Evolutionary conservation across 2,888 invertebrate species (phyloP), one percentile per base, ranked within the genome.

Genomic region (Dione juno): DNA sequence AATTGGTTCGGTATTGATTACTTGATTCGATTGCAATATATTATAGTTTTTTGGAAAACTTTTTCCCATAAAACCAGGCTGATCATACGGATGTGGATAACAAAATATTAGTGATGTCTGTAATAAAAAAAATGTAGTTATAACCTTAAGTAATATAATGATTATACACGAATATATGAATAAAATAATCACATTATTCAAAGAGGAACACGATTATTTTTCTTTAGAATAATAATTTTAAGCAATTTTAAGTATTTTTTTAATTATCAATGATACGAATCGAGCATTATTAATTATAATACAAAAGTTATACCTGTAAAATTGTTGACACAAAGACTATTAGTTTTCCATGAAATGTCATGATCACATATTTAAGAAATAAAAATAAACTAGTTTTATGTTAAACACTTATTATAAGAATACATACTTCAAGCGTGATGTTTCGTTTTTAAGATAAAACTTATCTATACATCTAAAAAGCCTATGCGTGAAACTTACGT

Each of bases 321-420:
- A 50, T 64, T 64, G 7, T 52, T 19, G 37, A 37, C 50, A 52
- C 64, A 43, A 48, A 21, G 58, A 73, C 57, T 67, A 69, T 67
- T 41, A 72, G 13, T 71, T 61, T 71, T 61, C 70, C 69, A 58
- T 65, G 67, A 67, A 66, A 59, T 58, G 28, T 70, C 74, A 73
- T 68, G 59, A 67, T 75, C 37, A 75, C 69, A 70, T 67, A 71
- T 66, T 63, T 70, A 64, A 61, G 58, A 58, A 52, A 41, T 73
- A 67, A 73, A 50, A 68, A n/a, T n/a, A 57, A 70, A 68, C 70
- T 70, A 69, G 69, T 71, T 70, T 71, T 72, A 72, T 74, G 67
- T 70, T 71, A 72, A 71, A 66, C 64, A 72, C 70, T 65, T 67
- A 65, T 53, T 41, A 43, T 50, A 54, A 48, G 28, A 58, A 50